phyloP scores from a whole-genome alignment of 1,140 invertebrate species.

The Hyles vespertilio region DNA sequence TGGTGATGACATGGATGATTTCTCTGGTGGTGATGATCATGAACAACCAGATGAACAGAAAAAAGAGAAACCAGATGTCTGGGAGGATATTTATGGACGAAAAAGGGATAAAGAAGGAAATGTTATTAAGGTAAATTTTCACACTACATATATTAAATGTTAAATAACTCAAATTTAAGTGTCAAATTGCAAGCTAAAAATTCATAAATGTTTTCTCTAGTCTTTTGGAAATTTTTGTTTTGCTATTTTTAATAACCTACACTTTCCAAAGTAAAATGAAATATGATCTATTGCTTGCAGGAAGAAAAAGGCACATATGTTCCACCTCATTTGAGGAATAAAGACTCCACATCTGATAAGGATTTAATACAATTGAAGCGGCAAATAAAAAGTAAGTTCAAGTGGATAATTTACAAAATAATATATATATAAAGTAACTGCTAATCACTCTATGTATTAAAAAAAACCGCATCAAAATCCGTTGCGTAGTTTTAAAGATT shows the following conservation, averaged over 20 bases:
- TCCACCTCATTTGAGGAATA: constrained; percentile 85
- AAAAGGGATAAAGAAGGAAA: constrained; percentile 87
- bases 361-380: constrained; percentile 81
- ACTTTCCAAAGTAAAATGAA: background rate
- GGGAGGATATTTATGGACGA: constrained; percentile 97
- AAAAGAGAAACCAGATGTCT: constrained; percentile 65
- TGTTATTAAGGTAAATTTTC: constrained; percentile 76
- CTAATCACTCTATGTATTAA: too few species aligned
- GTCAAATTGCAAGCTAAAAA: too few species aligned
- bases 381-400: constrained; percentile 84
- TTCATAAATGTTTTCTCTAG: too few species aligned
- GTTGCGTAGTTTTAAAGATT: too few species aligned
- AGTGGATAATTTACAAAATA: too few species aligned
- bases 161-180: too few species aligned
- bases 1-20: constrained; percentile 42
- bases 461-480: too few species aligned
- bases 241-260: too few species aligned
- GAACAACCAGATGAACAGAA: constrained; percentile 28
- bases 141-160: constrained; percentile 8
- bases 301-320: constrained; percentile 82
- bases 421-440: too few species aligned
- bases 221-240: too few species aligned
- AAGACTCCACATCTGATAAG: constrained; percentile 74
- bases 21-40: constrained; percentile 34
- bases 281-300: constrained; percentile 34